phyloP scores from a whole-genome alignment of 2,888 invertebrate species.

The Melieria omissa region DNA sequence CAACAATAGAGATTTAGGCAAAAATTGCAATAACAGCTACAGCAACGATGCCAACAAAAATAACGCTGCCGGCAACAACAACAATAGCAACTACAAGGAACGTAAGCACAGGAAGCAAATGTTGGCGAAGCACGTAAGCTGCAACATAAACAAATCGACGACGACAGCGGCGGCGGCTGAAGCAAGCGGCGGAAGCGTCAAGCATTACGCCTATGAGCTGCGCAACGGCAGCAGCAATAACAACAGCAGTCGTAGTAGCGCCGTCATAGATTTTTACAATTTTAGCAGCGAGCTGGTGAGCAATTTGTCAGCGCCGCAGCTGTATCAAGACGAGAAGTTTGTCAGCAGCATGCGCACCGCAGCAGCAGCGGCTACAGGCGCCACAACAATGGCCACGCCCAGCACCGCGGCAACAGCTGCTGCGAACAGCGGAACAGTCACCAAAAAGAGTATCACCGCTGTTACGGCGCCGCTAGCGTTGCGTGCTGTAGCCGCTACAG shows the following conservation, averaged over 20 bases:
- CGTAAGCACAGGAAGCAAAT: not conserved
- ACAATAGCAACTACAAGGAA: not conserved
- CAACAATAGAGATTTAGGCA: not conserved
- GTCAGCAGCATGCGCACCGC: not conserved
- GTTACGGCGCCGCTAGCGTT: no score
- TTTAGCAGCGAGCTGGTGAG: slow-evolving; percentile 43
- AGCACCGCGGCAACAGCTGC: not conserved
- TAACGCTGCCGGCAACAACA: slow-evolving; percentile 8
- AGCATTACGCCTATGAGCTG: no score
- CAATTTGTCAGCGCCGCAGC: slow-evolving; percentile 29
- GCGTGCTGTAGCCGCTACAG: no score
- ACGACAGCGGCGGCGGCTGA: no score
- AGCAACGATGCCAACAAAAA: not conserved
- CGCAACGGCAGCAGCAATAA: not conserved
- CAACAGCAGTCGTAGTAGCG: not conserved
- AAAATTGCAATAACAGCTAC: not conserved
- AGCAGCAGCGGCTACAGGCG: not conserved
- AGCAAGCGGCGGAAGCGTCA: no score
- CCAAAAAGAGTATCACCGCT: not conserved
- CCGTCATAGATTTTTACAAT: slow-evolving; percentile 34
- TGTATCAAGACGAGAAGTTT: slow-evolving; percentile 1
- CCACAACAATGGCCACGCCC: slow-evolving; percentile 1
- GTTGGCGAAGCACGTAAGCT: not conserved
- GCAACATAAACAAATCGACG: not conserved
- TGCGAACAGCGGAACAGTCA: not conserved